A percentile compares a stretch with the other conserved stretches of the same genome.
Evolutionary conservation across 2,797 vertebrate genomes (phyloP).

Genomic region (Muscicapa striata): DNA sequence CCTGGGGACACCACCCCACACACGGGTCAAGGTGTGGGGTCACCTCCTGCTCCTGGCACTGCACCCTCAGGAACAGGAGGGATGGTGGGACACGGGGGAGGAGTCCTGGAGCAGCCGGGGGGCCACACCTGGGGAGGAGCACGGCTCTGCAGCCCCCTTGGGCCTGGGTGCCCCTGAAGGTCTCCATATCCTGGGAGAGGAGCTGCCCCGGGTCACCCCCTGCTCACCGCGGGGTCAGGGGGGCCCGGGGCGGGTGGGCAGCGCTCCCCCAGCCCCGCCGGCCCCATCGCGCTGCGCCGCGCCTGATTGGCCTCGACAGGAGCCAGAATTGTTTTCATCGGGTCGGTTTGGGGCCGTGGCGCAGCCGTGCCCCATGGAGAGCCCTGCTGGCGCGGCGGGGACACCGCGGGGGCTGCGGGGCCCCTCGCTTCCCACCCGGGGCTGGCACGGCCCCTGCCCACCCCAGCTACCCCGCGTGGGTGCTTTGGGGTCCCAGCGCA

Average conservation of each 20-base stretch:
- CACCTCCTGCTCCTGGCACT: background rate
- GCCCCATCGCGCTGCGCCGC: rapidly evolving
- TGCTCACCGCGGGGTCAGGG: background rate
- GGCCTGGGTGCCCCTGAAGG: background rate
- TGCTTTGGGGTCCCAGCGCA: rapidly evolving
- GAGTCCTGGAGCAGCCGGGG: rapidly evolving
- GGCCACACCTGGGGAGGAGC: background rate
- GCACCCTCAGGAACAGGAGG: background rate
- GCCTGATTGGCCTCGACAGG: slow-evolving; percentile 17
- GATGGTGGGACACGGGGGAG: background rate
- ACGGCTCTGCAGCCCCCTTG: rapidly evolving
- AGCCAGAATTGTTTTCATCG: background rate
- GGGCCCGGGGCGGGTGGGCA: background rate
- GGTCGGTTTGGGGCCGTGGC: background rate
- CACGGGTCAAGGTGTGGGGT: rapidly evolving
- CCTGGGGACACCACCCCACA: background rate
- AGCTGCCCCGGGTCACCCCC: background rate
- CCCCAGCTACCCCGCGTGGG: rapidly evolving
- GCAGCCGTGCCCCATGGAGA: background rate
- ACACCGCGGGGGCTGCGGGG: rapidly evolving
- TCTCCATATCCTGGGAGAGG: background rate
- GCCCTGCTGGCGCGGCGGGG: rapidly evolving
- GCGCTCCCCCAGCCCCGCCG: rapidly evolving
- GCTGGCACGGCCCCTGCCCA: background rate
- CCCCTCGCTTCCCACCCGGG: background rate